phyloP scores from a whole-genome alignment of 2,113 vertebrate species.

The Progne subis region DNA sequence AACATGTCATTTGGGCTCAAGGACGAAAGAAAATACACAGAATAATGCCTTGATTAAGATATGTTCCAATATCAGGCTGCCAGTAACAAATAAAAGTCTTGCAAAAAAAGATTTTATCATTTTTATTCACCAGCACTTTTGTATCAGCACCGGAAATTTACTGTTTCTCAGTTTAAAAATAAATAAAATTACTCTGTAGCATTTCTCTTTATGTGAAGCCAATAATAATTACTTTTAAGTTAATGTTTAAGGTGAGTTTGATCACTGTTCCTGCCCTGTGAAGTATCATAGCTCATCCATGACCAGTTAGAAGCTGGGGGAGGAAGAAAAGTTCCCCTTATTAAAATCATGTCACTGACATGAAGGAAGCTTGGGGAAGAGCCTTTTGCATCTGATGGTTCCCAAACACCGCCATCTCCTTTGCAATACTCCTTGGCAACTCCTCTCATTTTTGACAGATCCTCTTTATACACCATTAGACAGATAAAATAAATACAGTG shows the following conservation, averaged over 20 bases:
- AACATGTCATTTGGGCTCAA: not conserved
- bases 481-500: not conserved
- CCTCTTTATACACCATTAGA: not conserved
- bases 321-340: not conserved
- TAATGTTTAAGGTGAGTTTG: not conserved
- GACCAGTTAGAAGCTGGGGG: not conserved
- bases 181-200: not conserved
- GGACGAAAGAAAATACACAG: not conserved
- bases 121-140: not conserved
- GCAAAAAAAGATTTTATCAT: not conserved
- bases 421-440: not conserved
- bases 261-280: not conserved
- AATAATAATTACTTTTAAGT: not conserved
- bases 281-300: not conserved
- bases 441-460: not conserved
- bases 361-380: not conserved
- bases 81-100: not conserved
- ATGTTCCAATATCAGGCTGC: not conserved
- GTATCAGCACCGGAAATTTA: not conserved
- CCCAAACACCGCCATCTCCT: not conserved
- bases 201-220: conserved; percentile 1
- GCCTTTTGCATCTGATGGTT: not conserved
- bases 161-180: not conserved
- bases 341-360: not conserved
- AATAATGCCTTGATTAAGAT: not conserved